A percentile compares a stretch with the other conserved stretches of the same genome.
Evolutionary conservation across 2,113 vertebrate genomes (phyloP).

Genomic region (Gallinago paraguaiae): DNA sequence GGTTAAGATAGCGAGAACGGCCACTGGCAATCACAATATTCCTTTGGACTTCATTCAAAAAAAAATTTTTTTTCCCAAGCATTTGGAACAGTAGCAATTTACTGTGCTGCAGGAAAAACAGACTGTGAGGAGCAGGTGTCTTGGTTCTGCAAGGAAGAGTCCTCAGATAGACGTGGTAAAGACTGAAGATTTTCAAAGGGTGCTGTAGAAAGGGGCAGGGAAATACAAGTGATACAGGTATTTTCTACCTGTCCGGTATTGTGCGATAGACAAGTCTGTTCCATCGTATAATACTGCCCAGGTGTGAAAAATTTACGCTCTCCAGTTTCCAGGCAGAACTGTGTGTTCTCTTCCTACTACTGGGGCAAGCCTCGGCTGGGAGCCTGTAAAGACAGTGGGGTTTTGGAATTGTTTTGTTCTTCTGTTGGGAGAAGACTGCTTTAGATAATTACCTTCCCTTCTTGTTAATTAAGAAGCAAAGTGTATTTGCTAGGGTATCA

Average conservation of each 20-base stretch:
- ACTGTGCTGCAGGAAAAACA: background rate
- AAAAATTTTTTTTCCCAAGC: background rate
- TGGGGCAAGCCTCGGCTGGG: background rate
- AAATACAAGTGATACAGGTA: background rate
- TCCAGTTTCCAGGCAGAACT: background rate
- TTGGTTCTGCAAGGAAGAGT: background rate
- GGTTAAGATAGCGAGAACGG: constrained; percentile 16
- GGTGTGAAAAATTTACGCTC: background rate
- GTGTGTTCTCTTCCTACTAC: background rate
- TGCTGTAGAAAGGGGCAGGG: background rate
- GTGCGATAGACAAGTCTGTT: background rate
- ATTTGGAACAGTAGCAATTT: background rate
- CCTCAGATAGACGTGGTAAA: background rate
- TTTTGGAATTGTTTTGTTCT: background rate
- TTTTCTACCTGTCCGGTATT: background rate
- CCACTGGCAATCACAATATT: constrained; percentile 8
- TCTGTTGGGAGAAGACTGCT: background rate
- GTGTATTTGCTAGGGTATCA: background rate
- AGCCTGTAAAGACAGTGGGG: background rate
- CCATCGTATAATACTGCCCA: background rate
- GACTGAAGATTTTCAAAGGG: background rate
- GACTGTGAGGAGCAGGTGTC: background rate
- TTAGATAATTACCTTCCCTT: background rate
- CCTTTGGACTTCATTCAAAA: background rate
- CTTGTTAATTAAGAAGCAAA: background rate